Base-by-base conservation (phyloP, 2,113 vertebrate species). In the Onychostruthus taczanowskii region DNA sequence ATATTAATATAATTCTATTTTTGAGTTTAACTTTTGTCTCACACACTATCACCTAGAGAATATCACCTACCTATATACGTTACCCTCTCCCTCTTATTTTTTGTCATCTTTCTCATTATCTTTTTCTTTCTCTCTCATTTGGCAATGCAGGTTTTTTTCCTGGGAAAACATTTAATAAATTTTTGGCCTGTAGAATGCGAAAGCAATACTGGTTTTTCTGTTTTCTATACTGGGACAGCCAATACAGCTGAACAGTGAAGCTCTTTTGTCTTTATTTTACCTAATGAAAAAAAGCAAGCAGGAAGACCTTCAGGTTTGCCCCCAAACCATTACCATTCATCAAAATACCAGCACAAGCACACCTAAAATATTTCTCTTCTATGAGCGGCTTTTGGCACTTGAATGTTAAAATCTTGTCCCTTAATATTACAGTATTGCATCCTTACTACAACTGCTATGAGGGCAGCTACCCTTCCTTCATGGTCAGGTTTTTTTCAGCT, bases 111-210 rank as follows among this genome's bases (percentile, higher is more conserved):
- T 58, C 6, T 58, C 8, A 15, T 33, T 74, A 9, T 66, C 18
- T 75, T 39, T 46, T 10, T 49, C 18, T 44, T 41, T 49, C 13
- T 70, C 37, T 53, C 9, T 62, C 23, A 74, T 53, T 56, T 59
- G 20, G 43, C 35, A 13, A 21, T 43, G 27, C 0, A 1, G 1
- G 0, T 11, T 41, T 43, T 72, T 92, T 62, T 18, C 15, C 30
- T 18, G 26, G 49, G 27, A 68, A 72, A 72, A 43, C 16, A 52
- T n/a, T 24, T 79, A 86, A 55, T 58, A 79, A 59, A 43, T 31
- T 55, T 11, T 80, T 88, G 16, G 33, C 67, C 43, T 50, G 5
- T 24, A 72, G 44, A n/a, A 13, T 66, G 24, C 80, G 49, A 59
- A 80, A 80, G 18, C 21, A 56, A 33, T 39, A 59, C 11, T 73